These are phyloP conservation scores for Meloidogyne hapla DNA, from an alignment of 1,140 invertebrate genomes.

Conservation along the genomic window DNA sequence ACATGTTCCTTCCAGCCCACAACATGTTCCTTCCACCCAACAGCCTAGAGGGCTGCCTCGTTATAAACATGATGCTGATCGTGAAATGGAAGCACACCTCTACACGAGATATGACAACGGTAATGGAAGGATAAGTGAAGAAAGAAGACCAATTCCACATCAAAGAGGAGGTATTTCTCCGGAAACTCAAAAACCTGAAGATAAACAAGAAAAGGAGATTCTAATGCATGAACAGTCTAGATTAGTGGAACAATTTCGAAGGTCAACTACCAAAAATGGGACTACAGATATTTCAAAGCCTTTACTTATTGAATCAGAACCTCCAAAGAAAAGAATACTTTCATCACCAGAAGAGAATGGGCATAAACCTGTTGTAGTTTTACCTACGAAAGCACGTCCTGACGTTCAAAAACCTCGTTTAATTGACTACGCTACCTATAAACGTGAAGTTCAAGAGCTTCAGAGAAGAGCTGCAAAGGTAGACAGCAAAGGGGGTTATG, in stretches of 20 bases:
- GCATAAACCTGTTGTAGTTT: neutral
- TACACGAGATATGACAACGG: constrained; percentile 46
- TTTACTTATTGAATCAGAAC: neutral
- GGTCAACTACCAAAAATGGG: neutral
- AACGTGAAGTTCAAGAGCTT: constrained; percentile 41
- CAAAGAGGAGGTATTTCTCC: neutral
- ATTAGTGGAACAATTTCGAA: constrained; percentile 2
- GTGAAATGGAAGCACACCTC: constrained; percentile 16
- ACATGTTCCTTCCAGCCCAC: neutral
- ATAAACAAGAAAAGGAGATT: neutral
- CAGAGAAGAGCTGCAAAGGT: constrained; percentile 40
- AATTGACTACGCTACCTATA: constrained; percentile 51
- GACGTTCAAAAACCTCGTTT: constrained; percentile 27
- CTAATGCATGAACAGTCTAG: constrained; percentile 2
- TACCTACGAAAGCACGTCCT: constrained; percentile 10
- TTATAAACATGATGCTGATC: neutral
- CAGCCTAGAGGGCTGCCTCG: constrained; percentile 16
- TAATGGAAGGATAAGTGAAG: constrained; percentile 1
- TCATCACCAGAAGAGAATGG: constrained; percentile 10
- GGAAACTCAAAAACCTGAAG: neutral
- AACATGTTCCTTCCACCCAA: neutral
- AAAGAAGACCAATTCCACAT: constrained; percentile 2
- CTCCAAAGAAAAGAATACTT: neutral
- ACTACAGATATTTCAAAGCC: neutral
- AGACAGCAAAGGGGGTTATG: neutral